A percentile compares a stretch with the other conserved stretches of the same genome.
Conservation (phyloP, 1,140 invertebrate genomes). For the Archivesica marissinica region DNA sequence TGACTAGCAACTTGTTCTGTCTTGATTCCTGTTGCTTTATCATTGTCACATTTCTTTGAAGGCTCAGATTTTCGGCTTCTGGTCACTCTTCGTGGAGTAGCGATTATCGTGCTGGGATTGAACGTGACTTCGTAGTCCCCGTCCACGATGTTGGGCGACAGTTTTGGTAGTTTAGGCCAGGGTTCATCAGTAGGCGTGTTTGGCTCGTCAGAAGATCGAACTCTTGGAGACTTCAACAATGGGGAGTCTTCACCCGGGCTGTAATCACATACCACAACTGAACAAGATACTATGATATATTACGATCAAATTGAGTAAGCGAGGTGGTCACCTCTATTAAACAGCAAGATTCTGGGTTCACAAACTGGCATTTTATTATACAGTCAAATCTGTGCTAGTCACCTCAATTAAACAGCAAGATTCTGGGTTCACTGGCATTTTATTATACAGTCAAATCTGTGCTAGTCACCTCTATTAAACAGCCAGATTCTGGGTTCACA, state of each 20-base stretch:
- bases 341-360: no score
- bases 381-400: no score
- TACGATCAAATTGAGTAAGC: no score
- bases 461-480: no score
- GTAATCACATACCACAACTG: no score
- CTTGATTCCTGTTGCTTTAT: not conserved
- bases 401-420: no score
- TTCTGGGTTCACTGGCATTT: no score
- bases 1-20: not conserved
- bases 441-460: no score
- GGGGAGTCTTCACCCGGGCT: constrained; percentile 42
- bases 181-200: constrained; percentile 29
- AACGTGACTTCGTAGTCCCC: constrained; percentile 55
- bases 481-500: no score
- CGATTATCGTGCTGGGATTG: not conserved
- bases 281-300: no score
- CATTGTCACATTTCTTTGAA: not conserved
- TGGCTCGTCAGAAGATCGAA: not conserved
- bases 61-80: constrained; percentile 10
- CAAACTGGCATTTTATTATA: no score
- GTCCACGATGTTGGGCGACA: constrained; percentile 39
- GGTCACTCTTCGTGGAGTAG: not conserved
- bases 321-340: no score
- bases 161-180: constrained; percentile 52
- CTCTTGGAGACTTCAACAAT: constrained; percentile 38